Conservation (phyloP, 2,797 vertebrate species). For the Gallinago nigripennis region DNA sequence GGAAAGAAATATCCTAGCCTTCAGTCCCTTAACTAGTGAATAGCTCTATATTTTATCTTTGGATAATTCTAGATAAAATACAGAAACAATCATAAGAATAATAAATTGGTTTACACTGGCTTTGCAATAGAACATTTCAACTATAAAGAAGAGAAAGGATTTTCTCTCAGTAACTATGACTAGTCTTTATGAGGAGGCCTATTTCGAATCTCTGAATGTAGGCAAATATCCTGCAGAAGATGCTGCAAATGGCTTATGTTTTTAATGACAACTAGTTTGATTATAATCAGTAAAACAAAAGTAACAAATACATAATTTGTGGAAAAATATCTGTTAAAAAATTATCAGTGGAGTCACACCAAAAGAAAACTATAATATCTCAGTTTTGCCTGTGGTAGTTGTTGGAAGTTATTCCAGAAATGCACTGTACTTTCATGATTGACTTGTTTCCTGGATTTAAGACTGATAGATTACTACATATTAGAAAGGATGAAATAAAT, state of each 20-base stretch:
- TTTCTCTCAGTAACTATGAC: neutral
- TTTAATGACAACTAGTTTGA: neutral
- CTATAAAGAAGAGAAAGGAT: neutral
- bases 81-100: neutral
- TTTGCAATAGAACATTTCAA: neutral
- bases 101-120: neutral
- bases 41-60: neutral
- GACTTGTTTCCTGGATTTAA: neutral
- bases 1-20: neutral
- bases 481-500: neutral
- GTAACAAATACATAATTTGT: neutral
- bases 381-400: conserved; percentile 2
- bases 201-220: neutral
- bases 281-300: neutral
- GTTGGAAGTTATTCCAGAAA: neutral
- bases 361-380: neutral
- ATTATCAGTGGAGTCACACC: neutral
- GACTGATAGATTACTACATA: neutral
- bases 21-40: neutral
- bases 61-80: neutral
- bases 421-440: neutral
- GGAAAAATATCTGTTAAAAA: neutral
- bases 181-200: neutral
- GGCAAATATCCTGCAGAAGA: neutral
- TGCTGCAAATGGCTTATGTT: neutral